phyloP scores from a whole-genome alignment of 92 coral and sea anemone species.

The Parazoanthus swiftii region DNA sequence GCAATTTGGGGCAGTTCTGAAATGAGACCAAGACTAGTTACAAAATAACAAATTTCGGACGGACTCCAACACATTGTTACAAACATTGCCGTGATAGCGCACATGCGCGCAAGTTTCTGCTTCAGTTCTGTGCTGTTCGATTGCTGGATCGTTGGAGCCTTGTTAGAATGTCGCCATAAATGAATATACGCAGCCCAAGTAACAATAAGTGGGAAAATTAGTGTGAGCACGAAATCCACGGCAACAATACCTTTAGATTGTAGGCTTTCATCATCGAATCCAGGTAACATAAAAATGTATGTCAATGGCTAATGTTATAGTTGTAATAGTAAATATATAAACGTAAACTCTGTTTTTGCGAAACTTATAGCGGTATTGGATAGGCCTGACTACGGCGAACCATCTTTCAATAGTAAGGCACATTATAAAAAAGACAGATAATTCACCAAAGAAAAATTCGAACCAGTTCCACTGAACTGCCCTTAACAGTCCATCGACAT shows the following conservation, averaged over 20 bases:
- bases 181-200: not conserved
- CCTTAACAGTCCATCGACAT: too few relatives aligned
- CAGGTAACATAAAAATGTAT: not conserved
- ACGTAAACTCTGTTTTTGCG: not conserved
- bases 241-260: not conserved
- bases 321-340: not conserved
- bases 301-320: too few relatives aligned
- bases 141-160: not conserved
- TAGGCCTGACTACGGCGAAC: not conserved
- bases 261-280: not conserved
- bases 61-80: not conserved
- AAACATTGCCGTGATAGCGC: not conserved
- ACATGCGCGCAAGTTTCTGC: too few relatives aligned
- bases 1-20: too few relatives aligned
- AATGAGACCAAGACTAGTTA: too few relatives aligned
- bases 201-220: not conserved
- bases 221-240: not conserved
- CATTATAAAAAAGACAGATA: not conserved
- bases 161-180: not conserved
- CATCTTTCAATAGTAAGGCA: slow-evolving; percentile 1
- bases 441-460: not conserved
- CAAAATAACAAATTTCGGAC: too few relatives aligned
- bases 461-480: not conserved
- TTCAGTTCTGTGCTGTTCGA: not conserved
- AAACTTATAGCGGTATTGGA: not conserved